A percentile compares a stretch with the other conserved stretches of the same genome.
These are phyloP conservation scores for Synanthedon myopaeformis DNA, from an alignment of 2,888 invertebrate genomes.

Conservation along the genomic window DNA sequence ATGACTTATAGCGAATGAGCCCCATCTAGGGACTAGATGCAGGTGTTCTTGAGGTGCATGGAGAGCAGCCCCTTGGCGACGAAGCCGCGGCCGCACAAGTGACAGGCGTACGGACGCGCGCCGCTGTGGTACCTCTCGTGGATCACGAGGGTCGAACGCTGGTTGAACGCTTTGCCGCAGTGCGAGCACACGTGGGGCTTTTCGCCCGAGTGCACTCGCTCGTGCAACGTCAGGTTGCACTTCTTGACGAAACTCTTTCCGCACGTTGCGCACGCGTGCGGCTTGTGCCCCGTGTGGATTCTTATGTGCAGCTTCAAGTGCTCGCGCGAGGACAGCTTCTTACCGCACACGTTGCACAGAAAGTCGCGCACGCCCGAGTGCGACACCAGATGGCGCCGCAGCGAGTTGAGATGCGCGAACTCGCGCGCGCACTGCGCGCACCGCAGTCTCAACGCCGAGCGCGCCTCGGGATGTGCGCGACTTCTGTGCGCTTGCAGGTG, in stretches of 20 bases:
- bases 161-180: slow-evolving; percentile 74
- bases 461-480: slow-evolving; percentile 43
- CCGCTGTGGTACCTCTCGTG: slow-evolving; percentile 73
- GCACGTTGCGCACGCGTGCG: slow-evolving; percentile 68
- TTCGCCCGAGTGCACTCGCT: slow-evolving; percentile 73
- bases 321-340: slow-evolving; percentile 69
- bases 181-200: slow-evolving; percentile 72
- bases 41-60: slow-evolving; percentile 70
- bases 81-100: slow-evolving; percentile 71
- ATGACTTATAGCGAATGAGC: too few species aligned
- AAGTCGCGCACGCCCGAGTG: slow-evolving; percentile 65
- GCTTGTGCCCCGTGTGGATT: slow-evolving; percentile 74
- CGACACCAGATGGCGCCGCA: slow-evolving; percentile 57
- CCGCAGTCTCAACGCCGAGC: slow-evolving; percentile 41
- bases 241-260: slow-evolving; percentile 72
- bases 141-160: slow-evolving; percentile 71
- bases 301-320: slow-evolving; percentile 73
- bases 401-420: slow-evolving; percentile 65
- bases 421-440: slow-evolving; percentile 51
- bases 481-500: slow-evolving; percentile 50
- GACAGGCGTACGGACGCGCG: slow-evolving; percentile 70
- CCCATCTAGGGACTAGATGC: too few species aligned
- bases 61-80: slow-evolving; percentile 73
- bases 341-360: slow-evolving; percentile 73
- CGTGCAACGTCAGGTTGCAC: slow-evolving; percentile 71